These are phyloP conservation scores for Andrena chrysosceles DNA, from an alignment of 2,888 invertebrate species.

Conservation along the genomic window DNA sequence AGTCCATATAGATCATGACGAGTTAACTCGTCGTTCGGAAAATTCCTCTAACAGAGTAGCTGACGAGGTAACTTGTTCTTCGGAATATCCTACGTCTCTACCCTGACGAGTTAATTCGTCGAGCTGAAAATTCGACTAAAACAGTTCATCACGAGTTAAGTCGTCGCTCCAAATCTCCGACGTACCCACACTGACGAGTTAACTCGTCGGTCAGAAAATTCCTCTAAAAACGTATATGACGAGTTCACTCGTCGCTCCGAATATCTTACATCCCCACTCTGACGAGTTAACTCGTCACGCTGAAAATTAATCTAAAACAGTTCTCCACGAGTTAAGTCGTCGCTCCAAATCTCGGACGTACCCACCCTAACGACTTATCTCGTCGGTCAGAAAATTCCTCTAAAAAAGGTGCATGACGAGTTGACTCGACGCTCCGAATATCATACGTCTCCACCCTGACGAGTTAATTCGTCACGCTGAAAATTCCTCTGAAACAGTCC, in stretches of 20 bases:
- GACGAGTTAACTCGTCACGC: background rate
- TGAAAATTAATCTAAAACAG: background rate
- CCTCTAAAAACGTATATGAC: background rate
- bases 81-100: background rate
- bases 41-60: background rate
- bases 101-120: background rate
- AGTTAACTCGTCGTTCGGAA: background rate
- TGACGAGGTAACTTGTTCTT: too few relatives aligned
- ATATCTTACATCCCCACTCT: too few relatives aligned
- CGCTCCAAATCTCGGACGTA: too few relatives aligned
- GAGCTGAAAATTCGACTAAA: background rate
- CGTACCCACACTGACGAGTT: background rate
- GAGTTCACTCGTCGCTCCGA: background rate
- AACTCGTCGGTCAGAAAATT: background rate
- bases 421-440: background rate
- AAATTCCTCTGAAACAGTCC: too few relatives aligned
- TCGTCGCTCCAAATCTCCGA: background rate
- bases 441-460: too few relatives aligned
- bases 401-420: rapidly evolving
- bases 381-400: background rate
- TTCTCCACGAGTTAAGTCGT: too few relatives aligned
- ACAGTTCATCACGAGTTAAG: background rate
- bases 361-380: background rate
- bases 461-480: too few relatives aligned
- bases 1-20: background rate